These are phyloP conservation scores for Ptyas mucosa DNA, from an alignment of 2,113 vertebrate species.

Conservation along the genomic window DNA sequence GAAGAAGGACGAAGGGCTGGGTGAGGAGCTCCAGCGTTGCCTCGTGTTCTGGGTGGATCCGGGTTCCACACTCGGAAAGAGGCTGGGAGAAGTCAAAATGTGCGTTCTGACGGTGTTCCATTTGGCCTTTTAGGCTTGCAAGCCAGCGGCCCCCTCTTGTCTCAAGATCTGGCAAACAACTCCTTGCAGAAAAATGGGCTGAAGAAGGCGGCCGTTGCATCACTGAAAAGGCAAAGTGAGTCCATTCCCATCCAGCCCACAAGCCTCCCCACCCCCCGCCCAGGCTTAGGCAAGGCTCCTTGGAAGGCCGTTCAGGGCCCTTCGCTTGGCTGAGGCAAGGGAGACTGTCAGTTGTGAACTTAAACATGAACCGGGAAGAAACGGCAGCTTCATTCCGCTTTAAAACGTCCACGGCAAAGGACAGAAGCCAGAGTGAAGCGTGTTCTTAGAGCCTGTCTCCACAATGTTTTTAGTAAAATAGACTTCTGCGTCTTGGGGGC, in stretches of 20 bases:
- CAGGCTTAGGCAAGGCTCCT: not conserved
- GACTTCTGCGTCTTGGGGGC: not conserved
- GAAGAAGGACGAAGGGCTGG: conserved; percentile 59
- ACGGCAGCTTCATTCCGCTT: not conserved
- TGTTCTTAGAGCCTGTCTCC: not conserved
- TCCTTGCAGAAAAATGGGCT: conserved; percentile 60
- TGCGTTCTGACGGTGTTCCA: not conserved
- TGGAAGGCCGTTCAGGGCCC: not conserved
- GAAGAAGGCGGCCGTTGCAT: conserved; percentile 58
- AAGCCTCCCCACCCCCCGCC: fast-evolving
- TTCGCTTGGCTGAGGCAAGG: not conserved
- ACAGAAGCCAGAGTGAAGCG: not conserved
- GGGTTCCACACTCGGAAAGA: not conserved
- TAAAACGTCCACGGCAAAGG: not conserved
- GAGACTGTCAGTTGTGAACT: not conserved
- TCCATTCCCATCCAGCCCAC: not conserved
- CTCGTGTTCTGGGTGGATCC: not conserved
- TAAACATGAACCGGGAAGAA: not conserved
- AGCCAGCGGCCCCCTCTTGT: conserved; percentile 34
- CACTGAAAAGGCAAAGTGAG: conserved; percentile 69
- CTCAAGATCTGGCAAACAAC: conserved; percentile 50
- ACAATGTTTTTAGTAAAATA: not conserved
- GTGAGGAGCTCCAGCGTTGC: conserved; percentile 45
- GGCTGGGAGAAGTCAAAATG: no score
- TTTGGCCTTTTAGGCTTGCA: conserved; percentile 54